Evolutionary conservation across 2,888 invertebrate species (phyloP).

Genomic region (Noctua janthina): DNA sequence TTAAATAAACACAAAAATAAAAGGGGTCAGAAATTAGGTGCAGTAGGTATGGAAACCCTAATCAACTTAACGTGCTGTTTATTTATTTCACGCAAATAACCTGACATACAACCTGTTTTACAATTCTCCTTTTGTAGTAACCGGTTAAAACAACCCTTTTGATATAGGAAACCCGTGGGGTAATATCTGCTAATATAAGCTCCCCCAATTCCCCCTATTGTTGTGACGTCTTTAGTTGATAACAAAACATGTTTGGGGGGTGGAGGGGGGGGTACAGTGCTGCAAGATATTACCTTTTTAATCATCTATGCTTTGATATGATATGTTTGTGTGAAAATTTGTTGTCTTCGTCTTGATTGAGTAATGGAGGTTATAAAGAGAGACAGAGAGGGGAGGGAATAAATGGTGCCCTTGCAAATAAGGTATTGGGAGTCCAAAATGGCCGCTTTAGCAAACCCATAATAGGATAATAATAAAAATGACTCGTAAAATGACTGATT

Average conservation of each 20-base stretch:
- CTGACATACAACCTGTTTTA: neutral
- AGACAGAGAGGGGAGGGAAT: no score
- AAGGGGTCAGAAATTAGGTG: neutral
- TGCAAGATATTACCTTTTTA: slow-evolving; percentile 36
- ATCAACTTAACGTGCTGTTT: neutral
- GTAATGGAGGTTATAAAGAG: neutral
- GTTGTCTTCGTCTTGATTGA: neutral
- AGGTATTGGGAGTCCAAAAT: no score
- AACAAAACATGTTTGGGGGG: slow-evolving; percentile 44
- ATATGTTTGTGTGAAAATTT: neutral
- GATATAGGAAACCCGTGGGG: slow-evolving; percentile 69
- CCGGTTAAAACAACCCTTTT: slow-evolving; percentile 67
- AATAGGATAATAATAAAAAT: no score
- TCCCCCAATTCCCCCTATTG: slow-evolving; percentile 60
- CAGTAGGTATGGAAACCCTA: neutral
- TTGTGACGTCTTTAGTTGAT: slow-evolving; percentile 52
- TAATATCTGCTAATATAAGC: slow-evolving; percentile 71
- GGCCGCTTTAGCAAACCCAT: no score
- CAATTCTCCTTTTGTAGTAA: slow-evolving; percentile 53
- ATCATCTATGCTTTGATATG: slow-evolving; percentile 23
- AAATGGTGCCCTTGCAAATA: neutral
- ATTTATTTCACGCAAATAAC: slow-evolving; percentile 8
- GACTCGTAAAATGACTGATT: no score
- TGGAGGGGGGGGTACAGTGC: neutral
- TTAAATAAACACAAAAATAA: neutral